Base-by-base conservation (phyloP, 2,113 vertebrate genomes). In the Oreochromis tanganicae region DNA sequence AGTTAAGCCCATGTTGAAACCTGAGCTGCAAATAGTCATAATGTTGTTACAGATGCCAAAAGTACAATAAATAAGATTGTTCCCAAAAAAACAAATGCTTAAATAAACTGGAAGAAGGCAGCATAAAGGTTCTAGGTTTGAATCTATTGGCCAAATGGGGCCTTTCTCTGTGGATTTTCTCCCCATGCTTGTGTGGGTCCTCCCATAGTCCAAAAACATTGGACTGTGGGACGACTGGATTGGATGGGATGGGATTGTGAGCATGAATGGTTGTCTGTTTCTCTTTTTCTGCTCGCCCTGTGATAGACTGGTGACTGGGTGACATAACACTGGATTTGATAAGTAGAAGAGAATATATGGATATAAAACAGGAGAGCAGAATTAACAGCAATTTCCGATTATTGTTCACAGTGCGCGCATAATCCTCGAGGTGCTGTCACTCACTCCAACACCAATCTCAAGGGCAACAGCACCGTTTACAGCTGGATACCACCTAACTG, bases 401-500 rank as follows among this genome's bases (percentile, higher is more conserved):
- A 29, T 61, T 85, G 13, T 81, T n/a, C 52, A 19, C 86, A 93
- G 91, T 92, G 91, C 12, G 9, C 85, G 2, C 83, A 84, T 13
- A 91, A 88, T 46, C 68, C 89, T 32, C 19, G 48, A 38, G 89
- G 90, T 27, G 93, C 93, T 12, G 10, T 91, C 19, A 91, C 90
- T 86, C 91, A 93, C 12, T 56, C 90, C 82, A 94, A 94, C 86
- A 93, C 50, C 86, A 94, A 93, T 85, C 16, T 86, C 46, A 94
- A 94, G 87, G 88, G 80, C 43, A 93, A 89, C 81, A 38, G n/a
- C 71, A 91, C 91, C 2, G 85, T 89, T 7, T 91, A 91, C 90
- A 91, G 56, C 83, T 94, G 92, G 89, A 85, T 86, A 4, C n/a
- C 88, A 9, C 84, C 89, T 1, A 10, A 81, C 38, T 59, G 71